Base-by-base conservation (phyloP, 2,113 vertebrate species). In the Chroicocephalus ridibundus region DNA sequence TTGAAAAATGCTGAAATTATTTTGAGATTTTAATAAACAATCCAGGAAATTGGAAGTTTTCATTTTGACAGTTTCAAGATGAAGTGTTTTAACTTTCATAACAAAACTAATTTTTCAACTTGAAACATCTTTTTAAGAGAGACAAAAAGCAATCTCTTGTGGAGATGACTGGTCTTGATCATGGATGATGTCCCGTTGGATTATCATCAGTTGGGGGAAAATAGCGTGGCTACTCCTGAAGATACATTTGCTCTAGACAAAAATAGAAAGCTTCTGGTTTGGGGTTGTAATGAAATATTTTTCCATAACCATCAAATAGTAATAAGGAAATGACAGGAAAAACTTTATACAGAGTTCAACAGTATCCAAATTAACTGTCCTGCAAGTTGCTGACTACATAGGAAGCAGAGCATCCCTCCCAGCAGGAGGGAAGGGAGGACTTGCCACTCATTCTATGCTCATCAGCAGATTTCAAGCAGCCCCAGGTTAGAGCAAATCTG, bases 11-110 rank as follows among this genome's bases (percentile, higher is more conserved):
- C 27, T 4, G 3, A 74, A 62, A 77, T 84, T 69, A 79, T 89
- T 91, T 61, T 79, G 61, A 85, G 78, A 65, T 90, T 96, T 96
- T 94, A 94, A 95, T 94, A 94, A 79, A 94, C 81, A 91, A 31
- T 61, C 19, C 91, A 94, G 94, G 93, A 97, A 96, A 96, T 91
- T 87, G 76, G 8, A 82, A 91, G 54, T 65, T 94, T 94, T 91
- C 34, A 7, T 76, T 61, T 76, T 82, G 94, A 88, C 78, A 82
- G 75, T 85, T 94, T 93, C 58, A 93, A 93, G 84, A 96, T 85
- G 40, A 91, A 94, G 21, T 80, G 24, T 46, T 95, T 91, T 95
- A 93, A 76, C 70, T 96, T 87, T 61, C 54, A 80, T 85, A 90
- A 94, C 6, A 85, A 85, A 90, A 57, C 49, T 87, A 78, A 90